Base-by-base conservation (phyloP, 2,113 vertebrate genomes). In the Herpailurus yagouaroundi region DNA sequence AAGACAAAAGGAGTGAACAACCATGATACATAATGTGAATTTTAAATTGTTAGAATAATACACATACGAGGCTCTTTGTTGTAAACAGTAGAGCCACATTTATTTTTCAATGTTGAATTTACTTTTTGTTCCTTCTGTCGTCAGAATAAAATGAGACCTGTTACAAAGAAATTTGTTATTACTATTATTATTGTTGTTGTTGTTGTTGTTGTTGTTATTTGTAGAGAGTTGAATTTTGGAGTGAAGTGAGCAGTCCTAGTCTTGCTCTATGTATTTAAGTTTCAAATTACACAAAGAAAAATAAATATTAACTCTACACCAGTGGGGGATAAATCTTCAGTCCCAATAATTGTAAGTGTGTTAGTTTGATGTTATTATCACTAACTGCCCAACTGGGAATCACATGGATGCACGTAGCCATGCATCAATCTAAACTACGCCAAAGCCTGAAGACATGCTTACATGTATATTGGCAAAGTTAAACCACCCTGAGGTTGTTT, bases 111-210 rank as follows among this genome's bases (percentile, higher is more conserved):
- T 41, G 15, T 77, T 93, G 50, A 60, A 38, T 45, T 50, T 89
- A 7, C 12, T n/a, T n/a, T 92, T 85, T 57, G 7, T 71, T 91
- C 5, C n/a, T 88, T 76, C 21, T 36, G n/a, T n/a, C 19, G 38
- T 82, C 57, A 74, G 36, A 57, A 57, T 96, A 89, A 96, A 88
- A 76, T 68, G 9, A 82, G 31, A 89, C 9, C 36, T 66, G 18
- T 31, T 27, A 74, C 23, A 93, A 68, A 57, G 23, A 66, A 74
- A 57, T 57, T 45, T n/a, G 73, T 7, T 29, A 9, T 45, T 45
- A 45, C 1, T 45, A 45, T 45, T 45, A 45, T 45, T 45, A 9
- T 45, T 45, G 0, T 45, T 41, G 1, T 6, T 41, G 1, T 6
- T 41, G 5, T 41, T 41, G 36, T 36, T 36, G 36, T 36, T 36